A percentile compares a stretch with the other conserved stretches of the same genome.
These are phyloP conservation scores for Patella pellucida DNA, from an alignment of 2,888 invertebrate species.

Conservation along the genomic window DNA sequence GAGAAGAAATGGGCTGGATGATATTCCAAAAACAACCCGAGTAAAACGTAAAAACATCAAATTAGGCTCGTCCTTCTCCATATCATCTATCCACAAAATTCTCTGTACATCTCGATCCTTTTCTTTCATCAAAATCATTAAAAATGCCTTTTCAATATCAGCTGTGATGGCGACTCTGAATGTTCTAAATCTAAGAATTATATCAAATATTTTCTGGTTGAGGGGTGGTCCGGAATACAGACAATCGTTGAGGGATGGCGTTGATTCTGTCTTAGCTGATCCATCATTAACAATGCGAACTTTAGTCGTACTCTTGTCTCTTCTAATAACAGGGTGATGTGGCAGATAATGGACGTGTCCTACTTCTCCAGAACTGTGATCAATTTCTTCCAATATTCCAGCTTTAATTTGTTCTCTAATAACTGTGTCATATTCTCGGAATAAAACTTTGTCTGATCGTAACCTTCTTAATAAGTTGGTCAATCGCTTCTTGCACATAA, in stretches of 20 bases:
- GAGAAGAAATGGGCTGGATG: not conserved
- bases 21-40: not conserved
- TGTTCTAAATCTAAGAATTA: not conserved
- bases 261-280: not conserved
- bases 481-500: not conserved
- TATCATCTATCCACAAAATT: not conserved
- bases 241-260: not conserved
- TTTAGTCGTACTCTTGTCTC: no score
- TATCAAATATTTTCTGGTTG: not conserved
- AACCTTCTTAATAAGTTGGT: not conserved
- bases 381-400: not conserved
- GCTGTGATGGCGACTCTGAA: not conserved
- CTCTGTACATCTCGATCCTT: not conserved
- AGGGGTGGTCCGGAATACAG: not conserved
- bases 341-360: not conserved
- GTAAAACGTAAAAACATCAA: not conserved
- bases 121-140: not conserved
- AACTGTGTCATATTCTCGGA: not conserved
- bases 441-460: not conserved
- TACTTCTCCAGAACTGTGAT: not conserved
- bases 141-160: not conserved
- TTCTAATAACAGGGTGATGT: no score
- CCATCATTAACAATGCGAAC: no score
- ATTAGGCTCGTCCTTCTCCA: not conserved
- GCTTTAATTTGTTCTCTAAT: not conserved